Percentiles rank a stretch among this genome's conserved stretches.
These are phyloP conservation scores for Kobus ellipsiprymnus DNA, from an alignment of 2,113 vertebrate species.

Conservation along the genomic window DNA sequence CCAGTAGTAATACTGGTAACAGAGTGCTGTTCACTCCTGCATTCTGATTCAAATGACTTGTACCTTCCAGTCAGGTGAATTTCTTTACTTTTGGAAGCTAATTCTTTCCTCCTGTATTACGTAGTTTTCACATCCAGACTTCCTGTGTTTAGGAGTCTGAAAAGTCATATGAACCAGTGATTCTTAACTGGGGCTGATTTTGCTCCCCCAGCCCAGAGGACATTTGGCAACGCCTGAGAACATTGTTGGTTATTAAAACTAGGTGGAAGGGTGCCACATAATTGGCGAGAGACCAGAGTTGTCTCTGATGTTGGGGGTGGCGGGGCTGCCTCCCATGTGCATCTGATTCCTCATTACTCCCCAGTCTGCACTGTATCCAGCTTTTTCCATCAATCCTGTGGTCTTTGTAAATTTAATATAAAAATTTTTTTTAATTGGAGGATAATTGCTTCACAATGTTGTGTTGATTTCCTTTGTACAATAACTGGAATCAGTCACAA, in stretches of 20 bases:
- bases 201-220: background rate
- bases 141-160: background rate
- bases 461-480: background rate
- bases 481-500: background rate
- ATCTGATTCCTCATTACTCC: slow-evolving; percentile 91
- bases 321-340: slow-evolving; percentile 95
- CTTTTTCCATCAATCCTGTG: slow-evolving; percentile 92
- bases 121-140: background rate
- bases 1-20: background rate
- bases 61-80: background rate
- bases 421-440: background rate
- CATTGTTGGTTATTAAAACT: no score
- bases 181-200: background rate
- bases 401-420: background rate
- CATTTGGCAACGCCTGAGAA: background rate
- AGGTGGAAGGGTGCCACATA: background rate
- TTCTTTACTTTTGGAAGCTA: background rate
- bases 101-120: background rate
- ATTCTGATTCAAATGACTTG: background rate
- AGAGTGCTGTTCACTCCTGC: background rate
- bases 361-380: slow-evolving; percentile 93
- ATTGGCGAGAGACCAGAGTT: slow-evolving; percentile 74
- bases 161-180: background rate
- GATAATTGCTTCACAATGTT: background rate
- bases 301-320: slow-evolving; percentile 94